phyloP scores from a whole-genome alignment of 2,888 invertebrate species.

The Chydorus sphaericus region DNA sequence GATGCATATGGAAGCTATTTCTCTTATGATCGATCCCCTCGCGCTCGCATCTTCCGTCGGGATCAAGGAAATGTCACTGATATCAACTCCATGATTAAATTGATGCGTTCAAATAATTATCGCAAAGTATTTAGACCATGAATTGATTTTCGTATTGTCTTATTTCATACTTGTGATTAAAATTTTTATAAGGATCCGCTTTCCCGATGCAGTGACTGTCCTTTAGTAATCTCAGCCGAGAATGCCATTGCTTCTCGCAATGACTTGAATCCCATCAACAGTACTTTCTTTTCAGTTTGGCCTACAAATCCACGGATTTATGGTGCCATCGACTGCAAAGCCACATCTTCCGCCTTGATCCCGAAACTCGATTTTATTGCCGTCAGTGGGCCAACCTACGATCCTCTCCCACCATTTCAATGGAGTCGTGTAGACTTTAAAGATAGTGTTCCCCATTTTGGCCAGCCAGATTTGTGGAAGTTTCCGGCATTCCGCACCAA shows the following conservation, averaged over 20 bases:
- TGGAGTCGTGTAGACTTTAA: constrained; percentile 61
- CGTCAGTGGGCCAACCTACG: constrained; percentile 41
- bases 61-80: constrained; percentile 42
- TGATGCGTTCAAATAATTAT: constrained; percentile 54
- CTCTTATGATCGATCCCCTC: constrained; percentile 44
- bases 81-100: constrained; percentile 39
- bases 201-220: constrained; percentile 40
- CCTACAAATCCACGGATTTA: constrained; percentile 55
- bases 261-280: constrained; percentile 53
- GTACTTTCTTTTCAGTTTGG: too few relatives aligned
- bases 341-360: constrained; percentile 33
- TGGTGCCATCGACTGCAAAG: constrained; percentile 54
- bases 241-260: constrained; percentile 53
- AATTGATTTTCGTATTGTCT: too few relatives aligned
- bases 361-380: constrained; percentile 38
- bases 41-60: constrained; percentile 45
- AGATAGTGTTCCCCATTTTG: constrained; percentile 43
- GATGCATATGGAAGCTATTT: constrained; percentile 42
- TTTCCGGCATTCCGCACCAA: constrained; percentile 46
- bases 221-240: constrained; percentile 49
- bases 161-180: too few relatives aligned
- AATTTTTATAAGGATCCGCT: constrained; percentile 49
- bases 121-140: too few relatives aligned
- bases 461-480: constrained; percentile 57
- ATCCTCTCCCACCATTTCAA: constrained; percentile 50